A percentile compares a stretch with the other conserved stretches of the same genome.
Evolutionary conservation across 2,888 invertebrate genomes (phyloP).

Genomic region (Hyppa rectilinea): DNA sequence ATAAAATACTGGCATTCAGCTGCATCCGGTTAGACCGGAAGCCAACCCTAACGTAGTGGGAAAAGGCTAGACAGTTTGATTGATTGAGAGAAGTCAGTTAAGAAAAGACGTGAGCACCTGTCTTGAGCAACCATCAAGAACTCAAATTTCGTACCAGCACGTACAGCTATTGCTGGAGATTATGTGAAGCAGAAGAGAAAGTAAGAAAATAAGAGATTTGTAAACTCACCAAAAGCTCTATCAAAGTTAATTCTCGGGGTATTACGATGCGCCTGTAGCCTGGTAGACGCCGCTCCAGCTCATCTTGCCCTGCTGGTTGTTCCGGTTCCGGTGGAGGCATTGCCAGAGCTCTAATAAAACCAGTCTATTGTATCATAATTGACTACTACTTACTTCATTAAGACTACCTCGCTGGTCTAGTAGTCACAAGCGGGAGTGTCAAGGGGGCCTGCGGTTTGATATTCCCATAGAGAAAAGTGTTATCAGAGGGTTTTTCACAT

Average conservation of each 20-base stretch:
- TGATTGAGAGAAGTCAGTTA: too few species aligned
- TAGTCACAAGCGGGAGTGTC: not conserved
- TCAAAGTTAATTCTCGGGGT: slow-evolving; percentile 90
- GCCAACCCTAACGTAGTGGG: too few species aligned
- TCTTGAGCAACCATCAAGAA: not conserved
- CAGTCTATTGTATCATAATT: not conserved
- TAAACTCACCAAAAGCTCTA: slow-evolving; percentile 90
- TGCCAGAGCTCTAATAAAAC: slow-evolving; percentile 80
- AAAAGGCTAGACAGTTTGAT: too few species aligned
- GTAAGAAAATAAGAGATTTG: not conserved
- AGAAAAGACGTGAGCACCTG: not conserved
- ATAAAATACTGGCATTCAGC: too few species aligned
- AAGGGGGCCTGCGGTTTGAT: too few species aligned
- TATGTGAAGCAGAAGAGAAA: not conserved
- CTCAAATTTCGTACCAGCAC: not conserved
- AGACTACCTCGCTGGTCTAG: not conserved
- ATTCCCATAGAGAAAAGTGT: too few species aligned
- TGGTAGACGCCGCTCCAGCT: slow-evolving; percentile 86
- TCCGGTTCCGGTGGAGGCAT: slow-evolving; percentile 86
- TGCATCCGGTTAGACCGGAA: too few species aligned
- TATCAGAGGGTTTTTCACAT: too few species aligned
- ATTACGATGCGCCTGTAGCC: slow-evolving; percentile 90
- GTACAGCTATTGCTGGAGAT: not conserved
- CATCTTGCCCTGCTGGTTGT: slow-evolving; percentile 87
- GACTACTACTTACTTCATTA: too few species aligned